These are phyloP conservation scores for Catostylus mosaicus DNA, from an alignment of 30 jellyfish, hydroid and myxozoan genomes.

Conservation along the genomic window DNA sequence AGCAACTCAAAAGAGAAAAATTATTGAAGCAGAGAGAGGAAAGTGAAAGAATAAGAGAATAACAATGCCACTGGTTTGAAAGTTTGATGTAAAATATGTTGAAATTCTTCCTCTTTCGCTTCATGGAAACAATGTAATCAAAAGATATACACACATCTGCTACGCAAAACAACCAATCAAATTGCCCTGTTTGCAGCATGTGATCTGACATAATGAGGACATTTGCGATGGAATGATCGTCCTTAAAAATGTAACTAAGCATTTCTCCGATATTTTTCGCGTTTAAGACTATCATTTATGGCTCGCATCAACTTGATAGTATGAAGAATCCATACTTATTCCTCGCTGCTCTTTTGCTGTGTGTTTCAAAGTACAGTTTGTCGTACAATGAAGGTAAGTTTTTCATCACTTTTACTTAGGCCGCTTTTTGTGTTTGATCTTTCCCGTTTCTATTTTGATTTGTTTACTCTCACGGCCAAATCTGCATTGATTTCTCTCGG, in stretches of 20 bases:
- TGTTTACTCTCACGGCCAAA: too few relatives aligned
- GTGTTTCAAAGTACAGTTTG: conserved; percentile 2
- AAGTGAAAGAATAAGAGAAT: too few relatives aligned
- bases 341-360: conserved; percentile 11
- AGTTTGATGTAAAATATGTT: too few relatives aligned
- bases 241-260: neutral
- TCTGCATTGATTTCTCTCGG: too few relatives aligned
- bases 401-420: neutral
- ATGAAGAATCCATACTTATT: conserved; percentile 17
- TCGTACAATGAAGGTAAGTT: conserved; percentile 41
- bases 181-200: neutral
- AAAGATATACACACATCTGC: neutral
- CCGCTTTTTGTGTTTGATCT: neutral
- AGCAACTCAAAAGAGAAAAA: too few relatives aligned
- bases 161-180: neutral
- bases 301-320: neutral
- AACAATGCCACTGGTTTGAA: too few relatives aligned
- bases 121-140: neutral
- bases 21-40: too few relatives aligned
- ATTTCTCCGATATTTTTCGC: neutral
- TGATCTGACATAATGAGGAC: neutral
- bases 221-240: neutral
- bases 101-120: neutral
- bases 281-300: conserved; percentile 6
- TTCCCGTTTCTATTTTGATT: neutral